Percentiles rank a stretch among this genome's conserved stretches.
phyloP scores from a whole-genome alignment of 2,797 vertebrate genomes.

The Kryptopterus vitreolus region DNA sequence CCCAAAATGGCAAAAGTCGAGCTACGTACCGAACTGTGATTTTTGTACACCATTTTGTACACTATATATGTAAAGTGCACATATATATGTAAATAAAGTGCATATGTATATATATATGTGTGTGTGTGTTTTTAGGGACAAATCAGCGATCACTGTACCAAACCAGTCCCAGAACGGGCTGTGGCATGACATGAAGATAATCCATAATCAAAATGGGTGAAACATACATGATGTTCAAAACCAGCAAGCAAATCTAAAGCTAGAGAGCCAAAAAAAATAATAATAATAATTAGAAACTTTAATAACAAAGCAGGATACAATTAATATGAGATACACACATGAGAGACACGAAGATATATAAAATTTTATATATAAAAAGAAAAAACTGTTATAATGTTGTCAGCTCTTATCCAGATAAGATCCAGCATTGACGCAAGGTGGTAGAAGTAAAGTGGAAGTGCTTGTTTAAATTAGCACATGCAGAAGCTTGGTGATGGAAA shows the following conservation, averaged over 20 bases:
- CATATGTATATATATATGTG: no score
- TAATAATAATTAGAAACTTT: background rate
- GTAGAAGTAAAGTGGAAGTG: constrained; percentile 32
- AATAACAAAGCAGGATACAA: background rate
- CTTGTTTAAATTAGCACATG: constrained; percentile 27
- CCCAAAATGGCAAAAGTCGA: no score
- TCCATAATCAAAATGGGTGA: background rate
- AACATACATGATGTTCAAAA: background rate
- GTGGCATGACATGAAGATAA: background rate
- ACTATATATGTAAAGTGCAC: background rate
- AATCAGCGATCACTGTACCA: background rate
- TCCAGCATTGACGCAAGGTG: constrained; percentile 20
- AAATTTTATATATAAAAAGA: background rate
- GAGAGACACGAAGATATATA: background rate
- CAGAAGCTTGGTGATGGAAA: constrained; percentile 34
- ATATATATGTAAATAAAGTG: no score
- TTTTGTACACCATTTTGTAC: no score
- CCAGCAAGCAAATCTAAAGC: background rate
- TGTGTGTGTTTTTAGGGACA: background rate
- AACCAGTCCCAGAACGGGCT: background rate
- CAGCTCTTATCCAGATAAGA: constrained; percentile 9
- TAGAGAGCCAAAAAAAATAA: background rate
- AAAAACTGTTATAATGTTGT: background rate
- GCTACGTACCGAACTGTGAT: no score
- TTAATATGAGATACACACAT: background rate